phyloP scores from a whole-genome alignment of 2,888 invertebrate species.

The Panzeria rudis region DNA sequence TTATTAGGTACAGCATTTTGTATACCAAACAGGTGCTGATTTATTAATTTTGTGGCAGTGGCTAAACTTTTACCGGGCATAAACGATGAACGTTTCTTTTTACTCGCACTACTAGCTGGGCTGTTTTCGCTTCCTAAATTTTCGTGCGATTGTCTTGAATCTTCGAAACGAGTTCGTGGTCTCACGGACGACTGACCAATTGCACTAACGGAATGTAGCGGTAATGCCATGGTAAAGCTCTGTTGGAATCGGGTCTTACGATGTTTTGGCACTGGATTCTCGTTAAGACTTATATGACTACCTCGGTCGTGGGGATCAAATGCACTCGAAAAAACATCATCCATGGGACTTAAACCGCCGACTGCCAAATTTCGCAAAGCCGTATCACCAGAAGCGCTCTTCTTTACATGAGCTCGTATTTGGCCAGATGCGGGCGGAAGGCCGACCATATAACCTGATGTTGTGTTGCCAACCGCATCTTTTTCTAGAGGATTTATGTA shows the following conservation, averaged over 20 bases:
- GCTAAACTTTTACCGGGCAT: constrained; percentile 88
- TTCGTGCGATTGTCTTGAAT: constrained; percentile 85
- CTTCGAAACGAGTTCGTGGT: constrained; percentile 83
- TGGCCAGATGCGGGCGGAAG: constrained; percentile 82
- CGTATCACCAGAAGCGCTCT: constrained; percentile 91
- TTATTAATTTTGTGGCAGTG: constrained; percentile 89
- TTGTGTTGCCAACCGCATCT: constrained; percentile 76
- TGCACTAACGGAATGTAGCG: constrained; percentile 83
- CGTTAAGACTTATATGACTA: constrained; percentile 86
- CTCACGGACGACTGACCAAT: constrained; percentile 65
- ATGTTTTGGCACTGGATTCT: constrained; percentile 90
- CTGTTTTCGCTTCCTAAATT: constrained; percentile 82
- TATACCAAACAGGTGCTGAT: constrained; percentile 89
- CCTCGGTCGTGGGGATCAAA: constrained; percentile 84
- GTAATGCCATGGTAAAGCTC: constrained; percentile 84
- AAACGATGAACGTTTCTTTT: constrained; percentile 85
- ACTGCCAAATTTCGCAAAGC: constrained; percentile 87
- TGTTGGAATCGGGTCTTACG: constrained; percentile 94
- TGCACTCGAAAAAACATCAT: constrained; percentile 85
- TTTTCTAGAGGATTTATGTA: constrained; percentile 94
- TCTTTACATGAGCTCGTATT: constrained; percentile 87
- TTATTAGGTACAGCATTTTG: constrained; percentile 84
- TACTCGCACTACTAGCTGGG: constrained; percentile 77
- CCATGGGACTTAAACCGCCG: constrained; percentile 85
- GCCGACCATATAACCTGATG: constrained; percentile 79